Evolutionary conservation across 2,888 invertebrate genomes (phyloP), one percentile per base, ranked within the genome.

Genomic region (Neoaliturus tenellus): DNA sequence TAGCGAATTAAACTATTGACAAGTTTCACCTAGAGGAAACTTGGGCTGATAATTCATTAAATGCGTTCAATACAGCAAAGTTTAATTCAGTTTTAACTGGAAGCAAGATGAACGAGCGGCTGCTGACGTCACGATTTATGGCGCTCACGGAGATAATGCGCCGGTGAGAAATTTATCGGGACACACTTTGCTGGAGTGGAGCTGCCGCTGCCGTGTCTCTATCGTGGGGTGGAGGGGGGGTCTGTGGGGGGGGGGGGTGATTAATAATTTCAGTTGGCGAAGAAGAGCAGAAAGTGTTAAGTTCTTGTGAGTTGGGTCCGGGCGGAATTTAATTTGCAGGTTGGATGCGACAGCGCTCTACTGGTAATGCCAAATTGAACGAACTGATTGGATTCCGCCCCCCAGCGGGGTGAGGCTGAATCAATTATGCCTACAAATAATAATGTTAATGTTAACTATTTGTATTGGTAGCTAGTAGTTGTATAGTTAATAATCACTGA

Each of bases 81-180:
- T 75, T 75, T 75, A 75, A 75, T 75, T 48, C 75, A 75, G 75
- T 75, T 69, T 69, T 69, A 69, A 69, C 39, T 69, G 69, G 69
- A 69, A 20, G 69, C 39, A 69, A 69, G 69, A 69, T 69, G 39
- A 69, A 69, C 14, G 35, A 35, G 31, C 17, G 35, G n/a, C 20
- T 25, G 71, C 23, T 44, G 75, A 75, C 75, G 75, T 75, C 75
- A 41, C 75, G 28, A 75, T 75, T 75, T 75, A 75, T 75, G 48
- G 75, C 10, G 25, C 25, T 44, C 23, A 48, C 28, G 48, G 28
- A 44, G 75, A 75, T 75, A 75, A 75, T 75, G 39, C 35, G 71
- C 69, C 20, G 33, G 35, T 39, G 48, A 14, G 25, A 23, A 44
- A 75, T 75, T 75, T 75, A 75, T 75, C 17, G 23, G 75, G 44